phyloP scores from a whole-genome alignment of 2,113 vertebrate species.

The Gambusia holbrooki region DNA sequence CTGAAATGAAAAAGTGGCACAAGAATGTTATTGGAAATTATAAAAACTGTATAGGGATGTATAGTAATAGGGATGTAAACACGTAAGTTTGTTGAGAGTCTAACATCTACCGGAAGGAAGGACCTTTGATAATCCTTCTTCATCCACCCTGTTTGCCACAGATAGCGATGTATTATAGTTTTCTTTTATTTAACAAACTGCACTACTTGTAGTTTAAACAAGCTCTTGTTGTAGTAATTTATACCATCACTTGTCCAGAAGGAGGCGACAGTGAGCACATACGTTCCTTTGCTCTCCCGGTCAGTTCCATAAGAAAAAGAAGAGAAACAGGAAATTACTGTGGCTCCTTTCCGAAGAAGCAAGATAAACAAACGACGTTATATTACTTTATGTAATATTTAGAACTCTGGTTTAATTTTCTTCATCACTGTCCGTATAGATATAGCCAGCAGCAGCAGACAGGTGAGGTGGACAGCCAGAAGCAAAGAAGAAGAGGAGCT shows the following conservation, averaged over 20 bases:
- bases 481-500: neutral
- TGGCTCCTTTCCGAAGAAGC: slow-evolving; percentile 25
- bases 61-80: no score
- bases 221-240: no score
- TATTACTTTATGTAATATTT: slow-evolving; percentile 15
- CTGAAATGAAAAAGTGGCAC: no score
- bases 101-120: no score
- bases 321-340: slow-evolving; percentile 41
- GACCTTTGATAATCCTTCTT: no score
- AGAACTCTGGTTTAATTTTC: neutral
- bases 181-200: no score
- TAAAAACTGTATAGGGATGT: no score
- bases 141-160: no score
- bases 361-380: slow-evolving; percentile 71
- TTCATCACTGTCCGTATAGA: neutral
- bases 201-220: no score
- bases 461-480: neutral
- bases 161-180: no score
- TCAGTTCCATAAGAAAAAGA: slow-evolving; percentile 40
- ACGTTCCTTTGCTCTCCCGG: fast-evolving
- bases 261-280: neutral
- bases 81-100: no score
- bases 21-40: no score
- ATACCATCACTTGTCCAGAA: neutral
- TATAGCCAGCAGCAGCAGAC: neutral